Evolutionary conservation across 2,888 invertebrate genomes (phyloP).

Genomic region (Neoitamus cyanurus): DNA sequence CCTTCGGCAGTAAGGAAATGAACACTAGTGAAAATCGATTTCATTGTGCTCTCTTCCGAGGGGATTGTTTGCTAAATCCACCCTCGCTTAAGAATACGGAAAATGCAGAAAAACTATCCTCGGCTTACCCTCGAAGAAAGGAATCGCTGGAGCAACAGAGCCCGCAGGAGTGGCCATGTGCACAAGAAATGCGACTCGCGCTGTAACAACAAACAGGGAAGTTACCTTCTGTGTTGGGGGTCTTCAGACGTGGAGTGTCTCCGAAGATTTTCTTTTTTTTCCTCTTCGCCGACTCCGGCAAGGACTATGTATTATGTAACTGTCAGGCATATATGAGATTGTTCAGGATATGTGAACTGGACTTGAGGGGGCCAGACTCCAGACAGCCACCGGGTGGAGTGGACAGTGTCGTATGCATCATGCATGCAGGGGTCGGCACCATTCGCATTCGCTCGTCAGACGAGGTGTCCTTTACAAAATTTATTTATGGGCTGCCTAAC

Average conservation of each 20-base stretch:
- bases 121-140: not conserved
- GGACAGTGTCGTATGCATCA: not conserved
- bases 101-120: constrained; percentile 1
- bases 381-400: not conserved
- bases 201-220: not conserved
- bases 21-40: constrained; percentile 22
- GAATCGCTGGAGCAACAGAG: not conserved
- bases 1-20: not conserved
- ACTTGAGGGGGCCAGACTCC: not conserved
- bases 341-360: not conserved
- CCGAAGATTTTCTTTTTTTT: not conserved
- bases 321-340: not conserved
- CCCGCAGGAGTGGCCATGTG: not conserved
- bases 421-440: not conserved
- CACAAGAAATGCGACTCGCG: not conserved
- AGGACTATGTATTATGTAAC: not conserved
- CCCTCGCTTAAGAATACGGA: not conserved
- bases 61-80: not conserved
- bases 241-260: not conserved
- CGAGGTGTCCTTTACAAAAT: not conserved
- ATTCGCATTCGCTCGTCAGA: not conserved
- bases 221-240: not conserved
- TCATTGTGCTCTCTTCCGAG: not conserved
- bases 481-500: not conserved
- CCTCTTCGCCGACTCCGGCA: not conserved